Conservation (phyloP, 1,140 invertebrate species). For the Laupala kohalensis region DNA sequence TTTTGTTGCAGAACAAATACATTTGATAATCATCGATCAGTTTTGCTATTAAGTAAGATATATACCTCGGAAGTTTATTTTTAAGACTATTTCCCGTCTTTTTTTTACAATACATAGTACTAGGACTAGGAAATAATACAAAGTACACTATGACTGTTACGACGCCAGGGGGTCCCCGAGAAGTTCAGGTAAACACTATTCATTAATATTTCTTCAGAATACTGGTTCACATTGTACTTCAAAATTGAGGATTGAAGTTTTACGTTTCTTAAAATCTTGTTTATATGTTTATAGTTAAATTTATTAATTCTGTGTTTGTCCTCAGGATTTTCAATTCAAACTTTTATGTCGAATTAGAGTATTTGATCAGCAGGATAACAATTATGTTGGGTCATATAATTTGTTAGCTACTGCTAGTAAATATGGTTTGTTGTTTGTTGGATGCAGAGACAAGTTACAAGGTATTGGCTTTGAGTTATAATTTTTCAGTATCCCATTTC, state of each 20-base stretch:
- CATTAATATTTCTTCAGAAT: neutral
- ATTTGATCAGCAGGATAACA: neutral
- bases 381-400: neutral
- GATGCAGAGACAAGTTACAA: neutral
- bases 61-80: too few relatives aligned
- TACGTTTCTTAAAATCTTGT: neutral
- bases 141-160: neutral
- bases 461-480: neutral
- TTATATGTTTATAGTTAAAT: neutral
- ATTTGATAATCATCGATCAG: too few relatives aligned
- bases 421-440: conserved; percentile 11
- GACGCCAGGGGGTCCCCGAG: neutral
- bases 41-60: too few relatives aligned
- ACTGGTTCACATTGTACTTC: too few relatives aligned
- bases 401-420: conserved; percentile 8
- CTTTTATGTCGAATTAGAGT: conserved; percentile 6
- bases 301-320: neutral
- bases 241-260: neutral
- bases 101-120: too few relatives aligned
- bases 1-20: too few relatives aligned
- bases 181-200: neutral
- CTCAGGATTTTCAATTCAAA: conserved; percentile 12
- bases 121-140: too few relatives aligned
- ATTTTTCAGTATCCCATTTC: neutral
- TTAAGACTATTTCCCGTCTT: too few relatives aligned